These are phyloP conservation scores for Drosophila ironensis DNA, from an alignment of 1,140 invertebrate genomes.

Conservation along the genomic window DNA sequence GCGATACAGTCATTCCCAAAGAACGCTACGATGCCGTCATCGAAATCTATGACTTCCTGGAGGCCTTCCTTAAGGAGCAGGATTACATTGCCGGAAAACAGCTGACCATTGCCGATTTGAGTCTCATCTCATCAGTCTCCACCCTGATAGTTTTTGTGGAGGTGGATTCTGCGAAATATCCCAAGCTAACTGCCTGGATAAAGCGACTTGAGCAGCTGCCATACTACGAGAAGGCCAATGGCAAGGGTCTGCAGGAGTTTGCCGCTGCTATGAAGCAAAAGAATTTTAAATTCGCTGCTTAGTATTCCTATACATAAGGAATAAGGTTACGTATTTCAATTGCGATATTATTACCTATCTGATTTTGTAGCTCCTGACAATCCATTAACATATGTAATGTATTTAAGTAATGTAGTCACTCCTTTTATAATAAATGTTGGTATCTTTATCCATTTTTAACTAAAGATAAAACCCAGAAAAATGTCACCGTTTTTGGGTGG, in stretches of 20 bases:
- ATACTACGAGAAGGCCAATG: constrained; percentile 76
- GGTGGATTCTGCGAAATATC: constrained; percentile 66
- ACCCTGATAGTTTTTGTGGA: constrained; percentile 63
- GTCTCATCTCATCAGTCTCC: constrained; percentile 75
- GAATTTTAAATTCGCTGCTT: too few species aligned
- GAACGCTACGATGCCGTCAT: constrained; percentile 74
- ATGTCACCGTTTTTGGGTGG: too few species aligned
- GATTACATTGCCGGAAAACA: constrained; percentile 83
- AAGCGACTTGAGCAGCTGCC: constrained; percentile 65
- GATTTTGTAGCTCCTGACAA: too few species aligned
- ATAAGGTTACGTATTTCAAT: too few species aligned
- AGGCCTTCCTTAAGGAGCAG: constrained; percentile 82
- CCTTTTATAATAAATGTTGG: too few species aligned
- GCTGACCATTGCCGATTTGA: constrained; percentile 85
- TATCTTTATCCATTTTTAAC: too few species aligned
- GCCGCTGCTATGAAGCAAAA: too few species aligned
- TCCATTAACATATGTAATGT: too few species aligned
- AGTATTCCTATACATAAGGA: too few species aligned
- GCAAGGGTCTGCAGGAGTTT: constrained; percentile 45
- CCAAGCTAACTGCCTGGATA: constrained; percentile 63
- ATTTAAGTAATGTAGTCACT: too few species aligned
- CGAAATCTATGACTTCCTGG: constrained; percentile 82
- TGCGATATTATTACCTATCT: too few species aligned
- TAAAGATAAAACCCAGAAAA: too few species aligned
- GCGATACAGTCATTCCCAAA: constrained; percentile 49